Evolutionary conservation across 2,888 invertebrate genomes (phyloP).

Genomic region (Eudasyphora cyanicolor): DNA sequence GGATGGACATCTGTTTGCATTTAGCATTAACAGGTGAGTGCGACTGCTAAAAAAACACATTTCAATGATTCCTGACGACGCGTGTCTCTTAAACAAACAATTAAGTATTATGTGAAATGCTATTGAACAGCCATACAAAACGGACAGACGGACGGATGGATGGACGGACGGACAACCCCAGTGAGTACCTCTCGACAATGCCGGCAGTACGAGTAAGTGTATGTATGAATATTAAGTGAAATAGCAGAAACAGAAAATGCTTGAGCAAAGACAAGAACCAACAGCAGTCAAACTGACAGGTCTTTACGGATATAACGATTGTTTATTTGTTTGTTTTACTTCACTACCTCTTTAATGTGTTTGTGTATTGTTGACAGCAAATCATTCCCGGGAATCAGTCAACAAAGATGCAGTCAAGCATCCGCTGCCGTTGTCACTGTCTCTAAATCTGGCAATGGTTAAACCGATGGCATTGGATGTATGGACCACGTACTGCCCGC

Average conservation of each 20-base stretch:
- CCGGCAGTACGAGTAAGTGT: constrained; percentile 30
- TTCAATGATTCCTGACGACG: constrained; percentile 52
- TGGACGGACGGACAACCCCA: constrained; percentile 31
- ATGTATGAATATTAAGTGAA: constrained; percentile 11
- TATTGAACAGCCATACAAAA: constrained; percentile 25
- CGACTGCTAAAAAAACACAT: constrained; percentile 47
- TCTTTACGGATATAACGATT: constrained; percentile 53
- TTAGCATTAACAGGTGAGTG: constrained; percentile 53
- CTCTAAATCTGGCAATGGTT: too few species aligned
- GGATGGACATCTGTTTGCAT: constrained; percentile 48
- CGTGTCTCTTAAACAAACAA: constrained; percentile 51
- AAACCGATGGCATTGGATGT: not conserved
- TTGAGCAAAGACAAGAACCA: constrained; percentile 17
- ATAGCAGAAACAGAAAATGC: constrained; percentile 20
- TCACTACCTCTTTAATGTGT: not conserved
- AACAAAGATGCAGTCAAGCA: not conserved
- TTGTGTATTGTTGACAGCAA: constrained; percentile 39
- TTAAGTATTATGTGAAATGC: constrained; percentile 17
- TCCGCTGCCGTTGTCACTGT: not conserved
- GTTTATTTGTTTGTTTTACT: constrained; percentile 17
- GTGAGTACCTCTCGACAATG: constrained; percentile 27
- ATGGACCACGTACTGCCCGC: not conserved
- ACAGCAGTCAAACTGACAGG: constrained; percentile 55
- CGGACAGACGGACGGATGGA: constrained; percentile 27
- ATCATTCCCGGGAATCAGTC: constrained; percentile 35